Evolutionary conservation across 2,888 invertebrate genomes (phyloP), one percentile per base, ranked within the genome.

Genomic region (Zygothrica quintamaculata): DNA sequence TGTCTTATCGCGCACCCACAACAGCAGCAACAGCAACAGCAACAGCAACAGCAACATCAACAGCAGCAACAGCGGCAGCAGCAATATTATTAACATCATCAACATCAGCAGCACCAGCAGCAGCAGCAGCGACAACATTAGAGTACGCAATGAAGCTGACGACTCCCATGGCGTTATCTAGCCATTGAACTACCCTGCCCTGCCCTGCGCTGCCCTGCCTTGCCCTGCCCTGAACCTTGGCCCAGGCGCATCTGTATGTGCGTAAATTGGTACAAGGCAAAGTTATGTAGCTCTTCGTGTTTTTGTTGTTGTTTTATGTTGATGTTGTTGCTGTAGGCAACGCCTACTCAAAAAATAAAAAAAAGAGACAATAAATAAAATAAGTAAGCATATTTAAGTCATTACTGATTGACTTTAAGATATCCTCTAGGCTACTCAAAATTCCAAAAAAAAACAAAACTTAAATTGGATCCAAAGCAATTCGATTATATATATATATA

Each of bases 251-350:
- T 48, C 46, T 60, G 48, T 64, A 46, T 73, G 62, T 77, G 84
- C 74, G 81, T 88, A 73, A 84, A 84, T 80, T 88, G 75, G 88
- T 84, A 87, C 87, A 81, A 81, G 85, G 82, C 85, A 78, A 74
- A 42, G 73, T 22, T 55, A 16, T 76, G 56, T 53, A 40, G 51
- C 18, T 56, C 52, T 11, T 40, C 26, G 42, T 44, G 36, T 55
- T 37, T 9, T 13, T 46, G 47, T 47, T 44, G 16, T 18, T 55
- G n/a, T 6, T 39, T 46, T 25, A n/a, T 25, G 22, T 42, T 48
- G 42, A 34, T 58, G 62, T 31, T 65, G 69, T 46, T 72, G 77
- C 68, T 77, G 69, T 25, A 67, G 68, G 77, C 76, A 80, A 88
- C 82, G 82, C 82, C 82, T 84, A 84, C 88, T 84, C 82, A 70